These are phyloP conservation scores for Alethe castanea DNA, from an alignment of 2,113 vertebrate species.

Conservation along the genomic window DNA sequence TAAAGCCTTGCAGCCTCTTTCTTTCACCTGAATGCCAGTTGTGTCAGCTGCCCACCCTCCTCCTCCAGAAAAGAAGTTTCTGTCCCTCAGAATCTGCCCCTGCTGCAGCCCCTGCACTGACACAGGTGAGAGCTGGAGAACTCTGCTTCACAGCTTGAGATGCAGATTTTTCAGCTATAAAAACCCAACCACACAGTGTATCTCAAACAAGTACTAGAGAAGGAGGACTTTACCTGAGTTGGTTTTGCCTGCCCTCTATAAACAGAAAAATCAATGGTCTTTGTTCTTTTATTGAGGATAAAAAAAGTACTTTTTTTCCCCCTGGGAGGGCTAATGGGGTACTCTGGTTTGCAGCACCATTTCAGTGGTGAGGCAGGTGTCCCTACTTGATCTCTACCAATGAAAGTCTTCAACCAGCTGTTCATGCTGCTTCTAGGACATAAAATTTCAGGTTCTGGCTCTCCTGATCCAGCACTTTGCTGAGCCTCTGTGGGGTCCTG, in stretches of 20 bases:
- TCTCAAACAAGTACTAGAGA: background rate
- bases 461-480: background rate
- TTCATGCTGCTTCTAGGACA: background rate
- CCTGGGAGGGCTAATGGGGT: conserved; percentile 33
- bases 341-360: background rate
- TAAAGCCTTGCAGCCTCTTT: background rate
- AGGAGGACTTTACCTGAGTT: background rate
- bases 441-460: background rate
- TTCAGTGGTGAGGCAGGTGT: background rate
- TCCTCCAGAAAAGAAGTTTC: background rate
- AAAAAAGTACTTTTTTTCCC: background rate
- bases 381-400: background rate
- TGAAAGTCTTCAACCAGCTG: background rate
- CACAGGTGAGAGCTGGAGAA: background rate
- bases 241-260: conserved; percentile 10
- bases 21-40: background rate
- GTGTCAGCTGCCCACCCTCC: background rate
- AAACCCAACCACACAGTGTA: background rate
- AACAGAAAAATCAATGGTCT: conserved; percentile 63
- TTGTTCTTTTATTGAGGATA: conserved; percentile 5
- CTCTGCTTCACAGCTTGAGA: background rate
- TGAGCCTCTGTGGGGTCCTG: background rate
- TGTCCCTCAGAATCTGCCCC: background rate
- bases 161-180: background rate
- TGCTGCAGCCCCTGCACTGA: background rate